phyloP scores from a whole-genome alignment of 2,888 invertebrate genomes.

The Dryococelus australis region DNA sequence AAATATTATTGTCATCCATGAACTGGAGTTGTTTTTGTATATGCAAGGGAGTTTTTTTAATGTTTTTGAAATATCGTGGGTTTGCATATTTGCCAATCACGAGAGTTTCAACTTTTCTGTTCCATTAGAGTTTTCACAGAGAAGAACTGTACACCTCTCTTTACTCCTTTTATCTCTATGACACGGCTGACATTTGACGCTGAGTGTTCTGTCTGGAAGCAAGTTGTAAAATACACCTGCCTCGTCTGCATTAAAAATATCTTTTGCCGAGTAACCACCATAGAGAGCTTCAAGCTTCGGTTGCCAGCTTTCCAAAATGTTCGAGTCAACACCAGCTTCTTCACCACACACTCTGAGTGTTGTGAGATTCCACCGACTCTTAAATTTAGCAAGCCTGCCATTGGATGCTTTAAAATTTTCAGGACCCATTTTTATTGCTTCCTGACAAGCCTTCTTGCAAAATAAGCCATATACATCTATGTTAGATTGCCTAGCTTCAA shows the following conservation, averaged over 20 bases:
- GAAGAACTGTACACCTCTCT: conserved; percentile 13
- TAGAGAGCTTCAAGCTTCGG: neutral
- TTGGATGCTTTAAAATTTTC: no score
- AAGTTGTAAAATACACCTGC: conserved; percentile 31
- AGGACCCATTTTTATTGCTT: neutral
- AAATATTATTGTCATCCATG: neutral
- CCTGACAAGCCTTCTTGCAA: neutral
- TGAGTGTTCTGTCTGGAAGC: conserved; percentile 29
- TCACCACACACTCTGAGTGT: neutral
- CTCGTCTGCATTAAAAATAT: conserved; percentile 25
- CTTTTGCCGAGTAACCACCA: neutral
- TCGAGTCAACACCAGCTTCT: neutral
- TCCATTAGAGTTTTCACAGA: neutral
- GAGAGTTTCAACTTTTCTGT: no score
- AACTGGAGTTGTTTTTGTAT: neutral
- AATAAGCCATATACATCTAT: neutral
- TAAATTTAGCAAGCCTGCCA: neutral
- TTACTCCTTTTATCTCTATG: conserved; percentile 17
- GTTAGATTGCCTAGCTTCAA: neutral
- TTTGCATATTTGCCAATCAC: conserved; percentile 1
- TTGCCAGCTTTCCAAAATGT: neutral
- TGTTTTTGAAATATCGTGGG: conserved; percentile 27
- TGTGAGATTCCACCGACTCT: neutral
- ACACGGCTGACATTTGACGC: conserved; percentile 21
- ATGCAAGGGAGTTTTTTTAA: conserved; percentile 5